Conservation (phyloP, 1,140 invertebrate species). For the Anoplolepis gracilipes region DNA sequence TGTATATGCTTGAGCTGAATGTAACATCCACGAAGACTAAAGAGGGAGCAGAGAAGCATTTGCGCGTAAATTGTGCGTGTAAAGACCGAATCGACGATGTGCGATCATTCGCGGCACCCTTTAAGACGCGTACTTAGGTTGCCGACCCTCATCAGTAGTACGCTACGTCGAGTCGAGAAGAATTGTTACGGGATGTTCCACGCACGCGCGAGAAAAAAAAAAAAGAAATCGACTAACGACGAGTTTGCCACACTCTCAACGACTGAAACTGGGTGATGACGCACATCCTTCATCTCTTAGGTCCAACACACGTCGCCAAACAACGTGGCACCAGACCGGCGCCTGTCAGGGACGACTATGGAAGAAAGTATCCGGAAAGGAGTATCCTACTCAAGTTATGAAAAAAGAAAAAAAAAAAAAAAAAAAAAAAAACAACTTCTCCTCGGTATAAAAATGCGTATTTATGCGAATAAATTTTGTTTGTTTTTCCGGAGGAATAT, state of each 20-base stretch:
- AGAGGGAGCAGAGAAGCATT: background rate
- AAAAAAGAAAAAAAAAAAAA: background rate
- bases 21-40: background rate
- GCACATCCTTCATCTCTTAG: constrained; percentile 46
- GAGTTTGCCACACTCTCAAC: background rate
- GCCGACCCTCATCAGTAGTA: background rate
- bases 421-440: background rate
- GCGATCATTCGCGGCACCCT: background rate
- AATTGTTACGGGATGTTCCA: constrained; percentile 13
- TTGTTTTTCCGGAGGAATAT: too few species aligned
- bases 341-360: constrained; percentile 2
- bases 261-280: constrained; percentile 56
- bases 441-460: background rate
- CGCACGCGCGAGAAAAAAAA: constrained; percentile 23
- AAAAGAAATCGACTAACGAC: background rate
- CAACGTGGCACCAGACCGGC: constrained; percentile 20
- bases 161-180: background rate
- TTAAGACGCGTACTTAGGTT: constrained; percentile 1
- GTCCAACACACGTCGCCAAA: constrained; percentile 21
- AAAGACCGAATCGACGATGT: background rate
- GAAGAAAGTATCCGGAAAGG: background rate
- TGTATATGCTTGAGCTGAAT: too few species aligned
- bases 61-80: constrained; percentile 13
- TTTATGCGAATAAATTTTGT: background rate
- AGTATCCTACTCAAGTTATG: too few species aligned